phyloP scores from a whole-genome alignment of 2,797 vertebrate species.

The Chloroceryle amazona region DNA sequence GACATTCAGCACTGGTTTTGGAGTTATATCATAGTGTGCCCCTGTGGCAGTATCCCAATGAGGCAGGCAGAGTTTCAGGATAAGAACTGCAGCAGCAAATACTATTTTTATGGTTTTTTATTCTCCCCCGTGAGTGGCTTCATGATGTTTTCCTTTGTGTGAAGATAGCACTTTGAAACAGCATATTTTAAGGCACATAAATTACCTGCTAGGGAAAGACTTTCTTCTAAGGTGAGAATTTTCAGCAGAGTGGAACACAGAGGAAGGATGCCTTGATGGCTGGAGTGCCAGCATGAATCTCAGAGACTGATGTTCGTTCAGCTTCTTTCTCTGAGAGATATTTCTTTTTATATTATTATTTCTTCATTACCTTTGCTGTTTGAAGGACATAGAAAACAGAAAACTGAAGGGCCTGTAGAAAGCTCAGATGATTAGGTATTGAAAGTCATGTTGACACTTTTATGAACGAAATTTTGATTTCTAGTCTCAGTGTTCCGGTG shows the following conservation, averaged over 20 bases:
- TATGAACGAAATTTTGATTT: background rate
- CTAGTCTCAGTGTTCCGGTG: background rate
- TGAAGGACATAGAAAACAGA: background rate
- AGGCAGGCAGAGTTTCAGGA: background rate
- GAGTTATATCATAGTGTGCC: background rate
- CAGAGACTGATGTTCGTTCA: background rate
- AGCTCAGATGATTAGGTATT: background rate
- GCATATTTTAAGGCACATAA: background rate
- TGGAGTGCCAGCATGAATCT: background rate
- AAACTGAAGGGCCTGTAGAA: background rate
- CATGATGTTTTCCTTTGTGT: background rate
- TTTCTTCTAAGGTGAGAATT: background rate
- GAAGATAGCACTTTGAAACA: background rate
- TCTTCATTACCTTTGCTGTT: background rate
- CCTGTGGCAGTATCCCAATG: background rate
- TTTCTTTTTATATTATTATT: background rate
- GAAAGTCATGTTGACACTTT: background rate
- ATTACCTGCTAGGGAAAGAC: background rate
- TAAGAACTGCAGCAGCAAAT: background rate
- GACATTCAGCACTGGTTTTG: background rate
- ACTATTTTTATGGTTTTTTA: background rate
- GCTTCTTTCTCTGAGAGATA: background rate
- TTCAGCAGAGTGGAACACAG: background rate
- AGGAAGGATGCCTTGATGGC: background rate
- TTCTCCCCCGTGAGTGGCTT: background rate